Base-by-base conservation (phyloP, 2,113 vertebrate genomes). In the Nestor notabilis region DNA sequence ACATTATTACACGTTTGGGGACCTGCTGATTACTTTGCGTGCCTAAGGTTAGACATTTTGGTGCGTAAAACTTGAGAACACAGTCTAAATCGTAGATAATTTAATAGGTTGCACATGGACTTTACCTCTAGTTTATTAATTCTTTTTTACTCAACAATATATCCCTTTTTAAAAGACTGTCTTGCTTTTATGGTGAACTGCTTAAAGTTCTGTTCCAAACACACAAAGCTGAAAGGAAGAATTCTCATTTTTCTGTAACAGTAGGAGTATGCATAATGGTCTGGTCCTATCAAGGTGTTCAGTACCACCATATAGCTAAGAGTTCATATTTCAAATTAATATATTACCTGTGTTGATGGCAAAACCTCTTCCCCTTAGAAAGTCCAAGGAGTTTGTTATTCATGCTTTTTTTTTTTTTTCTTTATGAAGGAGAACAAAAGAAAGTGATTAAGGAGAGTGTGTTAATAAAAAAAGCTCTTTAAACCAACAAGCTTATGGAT, bases 1-100 rank as follows among this genome's bases (percentile, higher is more conserved):
- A 89, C 92, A 74, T 92, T 89, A 93, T 93, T 92, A 93, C 84
- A 95, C 52, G 15, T 97, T 98, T 97, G 95, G 94, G 95, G 97
- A 97, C 21, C 94, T 97, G 98, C 92, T 98, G 97, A 98, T 97
- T 98, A 92, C 41, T 91, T 17, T 68, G 69, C 47, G 10, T 95
- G 95, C 95, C 97, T 97, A 96, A 96, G 89, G 91, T 92, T 97
- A 97, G 92, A 90, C 80, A 89, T 93, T 97, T 94, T 72, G 82
- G 82, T 93, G 94, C 95, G 63, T 91, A 77, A 95, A 96, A 98
- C 77, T 65, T 93, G 96, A 97, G 95, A 98, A 86, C 65, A 13
- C 60, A 85, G 71, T 86, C 92, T 88, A 95, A 93, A 92, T 93
- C 1, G 0, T 94, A 74, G 89, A 95, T 97, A 94, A 95, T 96